These are phyloP conservation scores for Megalopta genalis DNA, from an alignment of 1,140 invertebrate species.

Conservation along the genomic window DNA sequence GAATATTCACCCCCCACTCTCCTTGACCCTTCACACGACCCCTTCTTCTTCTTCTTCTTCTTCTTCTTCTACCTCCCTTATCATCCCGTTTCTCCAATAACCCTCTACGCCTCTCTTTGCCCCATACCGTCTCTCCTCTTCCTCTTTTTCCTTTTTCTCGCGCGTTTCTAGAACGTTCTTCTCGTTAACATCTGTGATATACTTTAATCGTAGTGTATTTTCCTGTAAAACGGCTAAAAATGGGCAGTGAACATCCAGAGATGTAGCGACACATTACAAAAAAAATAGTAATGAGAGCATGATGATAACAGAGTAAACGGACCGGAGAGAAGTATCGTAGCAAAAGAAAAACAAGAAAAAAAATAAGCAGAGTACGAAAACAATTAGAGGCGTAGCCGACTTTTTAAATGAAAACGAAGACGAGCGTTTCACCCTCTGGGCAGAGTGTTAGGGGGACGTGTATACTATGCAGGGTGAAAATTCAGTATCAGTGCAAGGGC, in stretches of 20 bases:
- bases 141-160: slow-evolving; percentile 31
- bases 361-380: neutral
- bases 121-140: slow-evolving; percentile 10
- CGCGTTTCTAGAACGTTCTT: slow-evolving; percentile 70
- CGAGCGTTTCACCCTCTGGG: neutral
- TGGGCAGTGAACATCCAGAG: neutral
- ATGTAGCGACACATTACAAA: slow-evolving; percentile 12
- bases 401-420: slow-evolving; percentile 50
- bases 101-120: too few relatives aligned
- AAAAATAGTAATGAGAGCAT: too few relatives aligned
- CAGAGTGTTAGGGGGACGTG: neutral
- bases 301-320: neutral
- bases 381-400: slow-evolving; percentile 38
- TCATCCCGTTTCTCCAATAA: too few relatives aligned
- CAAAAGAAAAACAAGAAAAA: neutral
- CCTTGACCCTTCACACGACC: too few relatives aligned
- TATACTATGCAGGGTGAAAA: neutral
- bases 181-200: slow-evolving; percentile 79
- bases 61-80: too few relatives aligned
- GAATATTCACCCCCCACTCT: neutral
- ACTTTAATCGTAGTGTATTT: slow-evolving; percentile 78
- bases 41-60: too few relatives aligned
- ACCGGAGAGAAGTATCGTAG: neutral
- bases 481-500: neutral
- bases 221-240: slow-evolving; percentile 55